A percentile compares a stretch with the other conserved stretches of the same genome.
Evolutionary conservation across 2,113 vertebrate genomes (phyloP).

Genomic region (Oncorhynchus kisutch): DNA sequence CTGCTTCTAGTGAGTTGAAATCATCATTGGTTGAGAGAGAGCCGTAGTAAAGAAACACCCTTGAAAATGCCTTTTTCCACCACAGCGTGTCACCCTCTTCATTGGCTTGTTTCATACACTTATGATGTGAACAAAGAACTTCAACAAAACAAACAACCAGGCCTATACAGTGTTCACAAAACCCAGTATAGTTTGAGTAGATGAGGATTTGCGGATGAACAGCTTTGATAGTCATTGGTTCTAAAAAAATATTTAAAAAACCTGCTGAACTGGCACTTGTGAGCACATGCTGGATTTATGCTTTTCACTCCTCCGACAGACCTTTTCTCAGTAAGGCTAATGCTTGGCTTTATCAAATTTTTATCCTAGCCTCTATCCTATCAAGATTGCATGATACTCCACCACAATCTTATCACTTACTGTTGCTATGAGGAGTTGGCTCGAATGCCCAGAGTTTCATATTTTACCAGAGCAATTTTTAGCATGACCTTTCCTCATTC

Average conservation of each 20-base stretch:
- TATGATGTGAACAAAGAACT: not conserved
- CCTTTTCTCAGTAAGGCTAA: not conserved
- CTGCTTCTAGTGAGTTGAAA: too few species aligned
- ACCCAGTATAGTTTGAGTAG: not conserved
- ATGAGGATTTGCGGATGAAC: not conserved
- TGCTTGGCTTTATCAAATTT: too few species aligned
- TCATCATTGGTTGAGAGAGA: too few species aligned
- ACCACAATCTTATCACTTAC: too few species aligned
- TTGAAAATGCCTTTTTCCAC: slow-evolving; percentile 38
- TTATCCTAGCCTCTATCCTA: too few species aligned
- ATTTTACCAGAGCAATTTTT: not conserved
- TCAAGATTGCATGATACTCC: too few species aligned
- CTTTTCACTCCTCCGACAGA: not conserved
- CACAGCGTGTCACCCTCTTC: slow-evolving; percentile 61
- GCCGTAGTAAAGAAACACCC: not conserved
- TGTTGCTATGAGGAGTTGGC: too few species aligned
- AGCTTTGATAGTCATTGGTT: not conserved
- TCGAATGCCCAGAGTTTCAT: not conserved
- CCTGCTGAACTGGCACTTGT: not conserved
- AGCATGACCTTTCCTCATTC: not conserved
- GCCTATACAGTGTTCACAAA: not conserved
- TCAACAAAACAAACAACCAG: not conserved
- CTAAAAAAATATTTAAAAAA: not conserved
- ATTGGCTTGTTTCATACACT: slow-evolving; percentile 3
- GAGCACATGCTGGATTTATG: not conserved